Evolutionary conservation across 2,113 vertebrate species (phyloP), one percentile per base, ranked within the genome.

Genomic region (Corythornis madagascariensis): DNA sequence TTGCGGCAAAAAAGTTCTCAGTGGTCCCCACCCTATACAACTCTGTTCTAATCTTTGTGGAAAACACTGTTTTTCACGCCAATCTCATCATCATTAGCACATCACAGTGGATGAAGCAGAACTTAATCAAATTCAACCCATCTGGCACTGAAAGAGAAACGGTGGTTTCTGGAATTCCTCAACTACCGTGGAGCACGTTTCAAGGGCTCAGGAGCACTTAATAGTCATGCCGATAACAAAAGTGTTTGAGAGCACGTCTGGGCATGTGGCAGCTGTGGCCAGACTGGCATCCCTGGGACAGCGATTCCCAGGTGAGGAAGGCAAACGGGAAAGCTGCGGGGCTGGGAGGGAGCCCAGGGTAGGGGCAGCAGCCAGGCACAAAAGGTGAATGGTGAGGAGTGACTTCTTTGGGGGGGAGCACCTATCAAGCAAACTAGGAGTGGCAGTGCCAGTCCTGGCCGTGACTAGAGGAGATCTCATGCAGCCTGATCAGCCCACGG

Each of bases 381-480:
- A n/a, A 60, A 70, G 33, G 11, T 18, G 61, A 19, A 26, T 11
- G 4, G 10, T 2, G 2, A 7, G 72, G 40, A 35, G 18, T 8
- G 4, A 1, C 17, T 25, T 57, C 55, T 43, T 11, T 29, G 22
- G 18, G 56, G 16, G 3, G 26, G 38, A 10, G 7, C 56, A 38
- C 16, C 8, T 2, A 3, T 1, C 15, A 14, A 1, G 5, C 38
- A n/a, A 24, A 65, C 8, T 2, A 17, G 26, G 11, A 10, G 4
- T 1, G 24, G 16, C 8, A 7, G 2, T 8, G 75, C 71, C 4
- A 3, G 9, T 60, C 55, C 20, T 2, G 2, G 60, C 70, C 9
- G 0, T 86, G 66, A n/a, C 65, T 18, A 7, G 48, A 50, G 38
- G 47, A 59, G 33, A 22, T 50, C 71, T 60, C 21, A 64, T 9